Evolutionary conservation across 2,888 invertebrate genomes (phyloP).

Genomic region (Enchytraeus crypticus): DNA sequence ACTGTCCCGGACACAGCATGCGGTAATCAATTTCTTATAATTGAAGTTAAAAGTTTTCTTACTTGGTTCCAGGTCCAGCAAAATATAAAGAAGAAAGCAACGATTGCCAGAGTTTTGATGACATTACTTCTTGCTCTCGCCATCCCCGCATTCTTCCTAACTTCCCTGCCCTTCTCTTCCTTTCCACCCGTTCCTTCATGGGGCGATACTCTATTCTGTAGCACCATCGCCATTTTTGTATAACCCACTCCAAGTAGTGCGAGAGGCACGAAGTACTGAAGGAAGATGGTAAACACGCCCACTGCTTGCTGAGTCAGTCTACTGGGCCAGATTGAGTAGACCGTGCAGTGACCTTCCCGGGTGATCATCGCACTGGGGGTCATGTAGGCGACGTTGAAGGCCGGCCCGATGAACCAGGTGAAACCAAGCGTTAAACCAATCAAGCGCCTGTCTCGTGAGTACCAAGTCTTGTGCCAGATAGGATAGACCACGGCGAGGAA

Average conservation of each 20-base stretch:
- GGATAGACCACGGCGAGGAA: constrained; percentile 17
- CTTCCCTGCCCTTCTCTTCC: not conserved
- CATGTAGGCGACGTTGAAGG: constrained; percentile 10
- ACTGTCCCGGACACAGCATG: too few relatives aligned
- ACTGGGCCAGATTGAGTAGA: constrained; percentile 17
- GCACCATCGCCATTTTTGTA: constrained; percentile 13
- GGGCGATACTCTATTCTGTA: constrained; percentile 6
- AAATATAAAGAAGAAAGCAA: constrained; percentile 5
- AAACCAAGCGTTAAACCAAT: constrained; percentile 1
- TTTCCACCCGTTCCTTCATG: not conserved
- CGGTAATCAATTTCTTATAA: too few relatives aligned
- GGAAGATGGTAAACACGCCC: constrained; percentile 16
- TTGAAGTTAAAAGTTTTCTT: too few relatives aligned
- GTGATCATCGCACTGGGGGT: constrained; percentile 5
- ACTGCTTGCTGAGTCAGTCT: not conserved
- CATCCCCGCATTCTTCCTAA: not conserved
- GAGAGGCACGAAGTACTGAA: constrained; percentile 22
- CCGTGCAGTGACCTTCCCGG: constrained; percentile 15
- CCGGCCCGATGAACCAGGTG: constrained; percentile 15
- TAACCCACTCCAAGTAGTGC: constrained; percentile 17
- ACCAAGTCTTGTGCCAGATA: constrained; percentile 12
- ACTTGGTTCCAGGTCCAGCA: constrained; percentile 15
- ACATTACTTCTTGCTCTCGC: constrained; percentile 7
- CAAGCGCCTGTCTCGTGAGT: not conserved
- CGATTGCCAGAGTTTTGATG: constrained; percentile 7